phyloP scores from a whole-genome alignment of 92 coral and sea anemone species.

The Montipora capitata region DNA sequence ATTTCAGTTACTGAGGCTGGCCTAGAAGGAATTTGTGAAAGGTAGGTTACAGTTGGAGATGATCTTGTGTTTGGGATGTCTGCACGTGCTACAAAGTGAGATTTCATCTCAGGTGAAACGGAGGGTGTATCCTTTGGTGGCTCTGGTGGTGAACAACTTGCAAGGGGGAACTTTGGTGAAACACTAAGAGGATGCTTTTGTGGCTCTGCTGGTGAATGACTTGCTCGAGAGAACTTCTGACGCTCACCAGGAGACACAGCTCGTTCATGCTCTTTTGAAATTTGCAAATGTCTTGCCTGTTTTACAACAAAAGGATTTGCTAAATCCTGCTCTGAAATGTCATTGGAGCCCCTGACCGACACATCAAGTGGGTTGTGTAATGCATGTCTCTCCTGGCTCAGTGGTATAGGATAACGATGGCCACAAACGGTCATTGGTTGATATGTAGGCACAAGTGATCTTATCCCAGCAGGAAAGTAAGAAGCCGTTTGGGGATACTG shows the following conservation, averaged over 20 bases:
- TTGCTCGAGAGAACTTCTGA: slow-evolving; percentile 64
- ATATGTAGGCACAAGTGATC: slow-evolving; percentile 37
- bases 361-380: slow-evolving; percentile 12
- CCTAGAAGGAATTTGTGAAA: slow-evolving; percentile 66
- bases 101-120: slow-evolving; percentile 44
- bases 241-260: slow-evolving; percentile 74
- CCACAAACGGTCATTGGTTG: slow-evolving; percentile 34
- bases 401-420: slow-evolving; percentile 39
- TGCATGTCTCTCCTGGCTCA: slow-evolving; percentile 24
- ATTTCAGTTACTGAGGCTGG: slow-evolving; percentile 82
- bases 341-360: slow-evolving; percentile 68
- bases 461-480: slow-evolving; percentile 30
- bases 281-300: slow-evolving; percentile 59
- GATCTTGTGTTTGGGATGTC: slow-evolving; percentile 70
- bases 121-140: slow-evolving; percentile 41
- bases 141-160: slow-evolving; percentile 69
- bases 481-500: slow-evolving; percentile 55
- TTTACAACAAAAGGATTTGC: slow-evolving; percentile 83
- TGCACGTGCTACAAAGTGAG: slow-evolving; percentile 41
- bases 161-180: slow-evolving; percentile 46
- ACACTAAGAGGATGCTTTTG: slow-evolving; percentile 32
- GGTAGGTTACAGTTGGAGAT: slow-evolving; percentile 73
- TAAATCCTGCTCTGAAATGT: slow-evolving; percentile 87
- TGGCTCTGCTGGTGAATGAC: slow-evolving; percentile 69
- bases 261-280: slow-evolving; percentile 38